Percentiles rank a stretch among this genome's conserved stretches.
Conservation (phyloP, 2,888 invertebrate species). For the Leptinotarsa peninsularis region DNA sequence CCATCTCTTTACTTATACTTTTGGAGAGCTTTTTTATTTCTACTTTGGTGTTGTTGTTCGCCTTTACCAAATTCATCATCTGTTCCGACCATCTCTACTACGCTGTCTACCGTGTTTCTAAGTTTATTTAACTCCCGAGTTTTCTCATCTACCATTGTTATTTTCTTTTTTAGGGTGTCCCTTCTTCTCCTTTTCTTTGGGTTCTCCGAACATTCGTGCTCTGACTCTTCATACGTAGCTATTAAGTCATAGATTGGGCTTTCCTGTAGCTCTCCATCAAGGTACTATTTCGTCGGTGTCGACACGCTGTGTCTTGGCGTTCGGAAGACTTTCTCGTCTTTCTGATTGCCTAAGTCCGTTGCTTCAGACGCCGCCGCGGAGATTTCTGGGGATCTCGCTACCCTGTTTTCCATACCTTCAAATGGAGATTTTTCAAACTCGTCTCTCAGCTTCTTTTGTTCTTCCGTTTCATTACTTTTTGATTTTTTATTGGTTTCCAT, state of each 20-base stretch:
- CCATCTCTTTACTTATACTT: not conserved
- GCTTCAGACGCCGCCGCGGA: not conserved
- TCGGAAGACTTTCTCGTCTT: not conserved
- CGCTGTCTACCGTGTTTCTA: not conserved
- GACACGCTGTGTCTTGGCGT: not conserved
- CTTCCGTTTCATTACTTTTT: not conserved
- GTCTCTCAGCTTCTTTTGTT: not conserved
- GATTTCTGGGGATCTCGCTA: not conserved
- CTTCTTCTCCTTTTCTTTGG: not conserved
- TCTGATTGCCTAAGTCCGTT: not conserved
- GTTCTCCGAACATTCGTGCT: not conserved
- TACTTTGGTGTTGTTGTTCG: not conserved
- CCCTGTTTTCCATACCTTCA: too few relatives aligned
- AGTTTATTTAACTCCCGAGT: not conserved
- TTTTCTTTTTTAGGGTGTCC: not conserved
- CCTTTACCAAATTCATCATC: not conserved
- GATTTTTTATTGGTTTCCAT: not conserved
- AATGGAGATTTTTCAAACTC: too few relatives aligned
- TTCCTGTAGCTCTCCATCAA: not conserved
- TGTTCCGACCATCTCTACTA: not conserved
- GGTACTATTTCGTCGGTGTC: not conserved
- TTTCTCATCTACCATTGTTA: not conserved
- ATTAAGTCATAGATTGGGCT: not conserved
- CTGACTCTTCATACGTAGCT: not conserved
- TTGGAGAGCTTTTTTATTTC: not conserved